Evolutionary conservation across 2,113 vertebrate species (phyloP), one percentile per base, ranked within the genome.

Genomic region (Meriones unguiculatus): DNA sequence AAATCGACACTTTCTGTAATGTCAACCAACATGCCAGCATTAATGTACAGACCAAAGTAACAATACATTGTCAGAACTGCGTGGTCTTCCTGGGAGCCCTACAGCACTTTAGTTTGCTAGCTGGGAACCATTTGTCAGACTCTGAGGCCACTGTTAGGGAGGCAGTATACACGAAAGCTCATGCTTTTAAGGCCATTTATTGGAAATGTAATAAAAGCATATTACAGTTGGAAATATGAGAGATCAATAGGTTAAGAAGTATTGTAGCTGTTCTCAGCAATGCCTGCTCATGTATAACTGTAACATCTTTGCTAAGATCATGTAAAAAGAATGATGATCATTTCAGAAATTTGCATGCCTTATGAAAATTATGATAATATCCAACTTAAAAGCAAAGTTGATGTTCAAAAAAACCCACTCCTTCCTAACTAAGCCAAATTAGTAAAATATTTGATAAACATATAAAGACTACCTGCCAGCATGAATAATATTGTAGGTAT

Each of bases 161-260:
- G 62, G 69, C 18, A 94, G 93, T 32, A 50, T 81, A 62, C 17
- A 62, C 22, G 14, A 46, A 72, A 76, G 35, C 10, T 91, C 77
- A 81, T 85, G 3, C 87, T 84, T 78, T 91, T 59, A 90, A 76
- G 22, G 50, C 0, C 81, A 52, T 59, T 93, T 72, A 80, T 70
- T 85, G 18, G 76, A 24, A 18, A 94, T 76, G 2, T 89, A 90
- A 87, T 46, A 28, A 22, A 75, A 85, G 18, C 15, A 65, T 72
- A 7, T 64, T 81, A 62, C 24, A 28, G 30, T 93, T 87, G 90
- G 35, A 70, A 76, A 92, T 81, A 76, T 35, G 73, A 95, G 96
- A 90, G 25, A 84, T n/a, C 30, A 85, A 90, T 85, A 41, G 69
- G 22, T 10, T 87, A 69, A 69, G 18, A 80, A 41, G 28, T 11